These are phyloP conservation scores for Latrodectus hesperus DNA, from an alignment of 2,888 invertebrate genomes.

Conservation along the genomic window DNA sequence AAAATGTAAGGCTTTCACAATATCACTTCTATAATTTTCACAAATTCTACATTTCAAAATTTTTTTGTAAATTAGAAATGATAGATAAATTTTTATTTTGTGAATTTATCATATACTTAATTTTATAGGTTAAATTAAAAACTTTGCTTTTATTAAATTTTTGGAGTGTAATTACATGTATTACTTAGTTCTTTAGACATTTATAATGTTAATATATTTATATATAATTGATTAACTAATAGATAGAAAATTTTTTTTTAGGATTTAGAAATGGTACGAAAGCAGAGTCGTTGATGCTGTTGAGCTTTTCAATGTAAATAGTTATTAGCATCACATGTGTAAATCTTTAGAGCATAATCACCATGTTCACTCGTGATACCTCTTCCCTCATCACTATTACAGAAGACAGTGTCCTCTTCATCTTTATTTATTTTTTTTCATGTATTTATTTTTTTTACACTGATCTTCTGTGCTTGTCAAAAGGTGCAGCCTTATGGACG, in stretches of 20 bases:
- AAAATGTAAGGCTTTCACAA: too few species aligned
- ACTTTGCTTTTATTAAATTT: too few species aligned
- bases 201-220: too few species aligned
- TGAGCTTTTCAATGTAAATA: background rate
- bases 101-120: too few species aligned
- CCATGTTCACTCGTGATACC: background rate
- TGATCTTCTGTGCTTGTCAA: background rate
- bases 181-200: too few species aligned
- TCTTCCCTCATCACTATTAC: background rate
- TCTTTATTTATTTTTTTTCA: constrained; percentile 1
- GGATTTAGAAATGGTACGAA: background rate
- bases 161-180: too few species aligned
- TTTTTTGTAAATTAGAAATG: too few species aligned
- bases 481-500: background rate
- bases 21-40: too few species aligned
- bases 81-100: too few species aligned
- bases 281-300: background rate
- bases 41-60: too few species aligned
- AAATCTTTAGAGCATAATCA: background rate
- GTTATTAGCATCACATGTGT: background rate
- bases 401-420: background rate
- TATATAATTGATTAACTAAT: too few species aligned
- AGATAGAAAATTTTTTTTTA: background rate
- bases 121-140: too few species aligned
- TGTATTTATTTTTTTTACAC: background rate